phyloP scores from a whole-genome alignment of 1,140 invertebrate species.

The Spodoptera frugiperda region DNA sequence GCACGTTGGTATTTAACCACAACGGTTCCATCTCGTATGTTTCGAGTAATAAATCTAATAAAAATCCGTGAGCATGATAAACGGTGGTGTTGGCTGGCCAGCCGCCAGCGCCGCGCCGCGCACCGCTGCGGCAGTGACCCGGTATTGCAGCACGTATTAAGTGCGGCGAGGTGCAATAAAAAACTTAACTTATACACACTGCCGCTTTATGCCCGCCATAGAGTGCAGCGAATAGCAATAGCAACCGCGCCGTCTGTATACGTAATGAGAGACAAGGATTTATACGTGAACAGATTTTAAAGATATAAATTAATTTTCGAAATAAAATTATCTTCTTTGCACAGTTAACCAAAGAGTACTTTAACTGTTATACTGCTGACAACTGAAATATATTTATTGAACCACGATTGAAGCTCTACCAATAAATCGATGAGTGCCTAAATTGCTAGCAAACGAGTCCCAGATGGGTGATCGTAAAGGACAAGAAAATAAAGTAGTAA shows the following conservation, averaged over 20 bases:
- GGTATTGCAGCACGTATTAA: background rate
- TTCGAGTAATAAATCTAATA: constrained; percentile 34
- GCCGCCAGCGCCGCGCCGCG: background rate
- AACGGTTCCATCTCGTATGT: constrained; percentile 10
- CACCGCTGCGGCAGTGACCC: constrained; percentile 11
- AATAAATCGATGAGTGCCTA: too few relatives aligned
- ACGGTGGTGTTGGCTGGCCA: background rate
- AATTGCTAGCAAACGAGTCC: too few relatives aligned
- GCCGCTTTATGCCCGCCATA: constrained; percentile 2
- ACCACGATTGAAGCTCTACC: too few relatives aligned
- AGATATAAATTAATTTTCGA: too few relatives aligned
- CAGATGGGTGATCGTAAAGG: too few relatives aligned
- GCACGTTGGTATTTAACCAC: background rate
- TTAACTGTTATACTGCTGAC: too few relatives aligned
- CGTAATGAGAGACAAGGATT: background rate
- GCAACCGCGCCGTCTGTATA: background rate
- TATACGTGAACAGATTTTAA: background rate
- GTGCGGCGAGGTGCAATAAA: constrained; percentile 7
- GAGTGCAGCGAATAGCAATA: background rate
- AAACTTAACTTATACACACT: constrained; percentile 20
- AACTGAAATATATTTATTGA: too few relatives aligned
- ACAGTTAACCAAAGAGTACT: too few relatives aligned
- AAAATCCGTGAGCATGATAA: constrained; percentile 33
- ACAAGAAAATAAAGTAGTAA: too few relatives aligned
- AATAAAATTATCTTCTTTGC: too few relatives aligned